These are phyloP conservation scores for Scaptomyza caliginosa DNA, from an alignment of 2,888 invertebrate genomes.

Conservation along the genomic window DNA sequence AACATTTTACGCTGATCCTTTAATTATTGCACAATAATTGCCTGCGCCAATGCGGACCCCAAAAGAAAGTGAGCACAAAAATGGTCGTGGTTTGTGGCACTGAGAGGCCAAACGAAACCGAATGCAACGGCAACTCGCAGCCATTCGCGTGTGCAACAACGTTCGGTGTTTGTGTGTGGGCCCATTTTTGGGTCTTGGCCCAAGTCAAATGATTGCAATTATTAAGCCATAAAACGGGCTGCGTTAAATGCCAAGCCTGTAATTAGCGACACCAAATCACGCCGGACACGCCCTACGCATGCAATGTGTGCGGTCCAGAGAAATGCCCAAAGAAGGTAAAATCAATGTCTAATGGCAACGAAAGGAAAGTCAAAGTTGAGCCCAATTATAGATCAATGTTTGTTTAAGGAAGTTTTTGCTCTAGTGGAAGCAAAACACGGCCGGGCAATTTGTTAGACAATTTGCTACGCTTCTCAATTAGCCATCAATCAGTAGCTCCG, in stretches of 20 bases:
- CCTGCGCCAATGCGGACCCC: conserved; percentile 25
- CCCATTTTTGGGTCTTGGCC: conserved; percentile 24
- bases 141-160: conserved; percentile 54
- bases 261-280: conserved; percentile 83
- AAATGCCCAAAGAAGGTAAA: conserved; percentile 20
- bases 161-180: conserved; percentile 55
- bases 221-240: conserved; percentile 75
- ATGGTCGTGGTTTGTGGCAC: conserved; percentile 17
- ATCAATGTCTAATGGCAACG: conserved; percentile 22
- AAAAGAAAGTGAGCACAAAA: conserved; percentile 5
- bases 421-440: conserved; percentile 41
- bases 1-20: conserved; percentile 76
- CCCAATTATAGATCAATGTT: conserved; percentile 47
- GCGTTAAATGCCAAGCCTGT: conserved; percentile 74
- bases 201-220: conserved; percentile 66
- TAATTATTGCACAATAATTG: conserved; percentile 72
- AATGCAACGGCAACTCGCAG: conserved; percentile 2
- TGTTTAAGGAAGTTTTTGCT: conserved; percentile 68
- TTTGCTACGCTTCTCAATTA: conserved; percentile 59
- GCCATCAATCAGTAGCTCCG: conserved; percentile 63
- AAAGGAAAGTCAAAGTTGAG: conserved; percentile 30
- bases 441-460: conserved; percentile 69
- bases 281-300: conserved; percentile 54
- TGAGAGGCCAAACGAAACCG: neutral
- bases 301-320: conserved; percentile 58